Base-by-base conservation (phyloP, 2,888 invertebrate genomes). In the Sarcophaga caerulescens region DNA sequence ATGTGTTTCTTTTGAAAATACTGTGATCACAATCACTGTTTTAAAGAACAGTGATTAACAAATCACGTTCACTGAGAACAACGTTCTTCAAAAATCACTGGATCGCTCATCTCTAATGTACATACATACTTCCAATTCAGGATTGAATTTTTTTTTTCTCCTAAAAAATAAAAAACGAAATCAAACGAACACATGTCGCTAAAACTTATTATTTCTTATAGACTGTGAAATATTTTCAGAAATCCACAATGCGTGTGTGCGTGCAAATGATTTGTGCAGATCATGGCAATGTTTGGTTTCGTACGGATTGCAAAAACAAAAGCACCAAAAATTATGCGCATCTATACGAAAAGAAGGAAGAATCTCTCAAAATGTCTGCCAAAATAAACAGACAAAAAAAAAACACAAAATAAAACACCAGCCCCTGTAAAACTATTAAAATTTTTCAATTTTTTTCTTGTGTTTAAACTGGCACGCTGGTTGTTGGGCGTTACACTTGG, bases 181-280 rank as follows among this genome's bases (percentile, higher is more conserved):
- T 1, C 8, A 84, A 76, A 81, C 65, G 76, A 79, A 88, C 91
- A 91, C 89, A 91, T 91, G 91, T 88, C 90, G 89, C 81, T 75
- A 81, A 81, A 86, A 86, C 89, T 89, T 91, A 91, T 91, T 89
- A 90, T 89, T 90, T 91, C 90, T 90, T 89, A 90, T 90, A 91
- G 91, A 91, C 91, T 91, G 91, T 90, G 90, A 90, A 90, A 91
- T 89, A 91, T 91, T 89, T 88, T 52, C 17, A 35, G 35, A 52
- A 88, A 88, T 35, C 85, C 88, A 87, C 87, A 87, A 85, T 87
- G 87, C 83, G 88, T 52, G 17, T 17, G 52, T 87, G 47, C 62
- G 74, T 74, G 44, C 21, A 62, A 68, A 57, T 44, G n/a, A 66
- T 60, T 74, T 79, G 47, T 73, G 79, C 2, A 45, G n/a, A 23